A percentile compares a stretch with the other conserved stretches of the same genome.
Conservation (phyloP, 2,888 invertebrate genomes). For the Nemapogon koenigi region DNA sequence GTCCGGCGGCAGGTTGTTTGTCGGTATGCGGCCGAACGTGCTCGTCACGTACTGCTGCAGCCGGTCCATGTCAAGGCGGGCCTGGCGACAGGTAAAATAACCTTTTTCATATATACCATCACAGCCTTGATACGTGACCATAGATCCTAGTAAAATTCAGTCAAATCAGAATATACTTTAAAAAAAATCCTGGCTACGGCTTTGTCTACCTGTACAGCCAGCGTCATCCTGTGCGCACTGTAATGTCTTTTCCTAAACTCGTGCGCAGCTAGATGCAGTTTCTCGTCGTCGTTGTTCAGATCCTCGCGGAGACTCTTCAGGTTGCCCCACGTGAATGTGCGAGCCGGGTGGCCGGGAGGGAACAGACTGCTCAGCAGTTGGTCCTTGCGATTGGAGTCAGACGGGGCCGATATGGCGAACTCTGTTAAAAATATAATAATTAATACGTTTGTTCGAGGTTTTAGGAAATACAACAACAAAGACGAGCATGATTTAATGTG, state of each 20-base stretch:
- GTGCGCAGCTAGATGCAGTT: constrained; percentile 72
- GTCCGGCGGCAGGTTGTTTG: constrained; percentile 67
- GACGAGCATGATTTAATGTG: too few relatives aligned
- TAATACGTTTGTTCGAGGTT: too few relatives aligned
- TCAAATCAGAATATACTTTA: too few relatives aligned
- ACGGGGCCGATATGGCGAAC: constrained; percentile 80
- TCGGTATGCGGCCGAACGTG: constrained; percentile 74
- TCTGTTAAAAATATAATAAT: constrained; percentile 57
- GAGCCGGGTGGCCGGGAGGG: constrained; percentile 70
- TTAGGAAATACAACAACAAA: too few relatives aligned
- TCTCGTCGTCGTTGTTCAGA: constrained; percentile 66
- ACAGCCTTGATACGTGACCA: too few relatives aligned
- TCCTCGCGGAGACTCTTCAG: constrained; percentile 74
- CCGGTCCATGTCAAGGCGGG: constrained; percentile 66
- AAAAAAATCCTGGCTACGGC: too few relatives aligned
- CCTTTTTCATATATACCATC: not conserved
- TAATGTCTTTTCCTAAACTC: constrained; percentile 81
- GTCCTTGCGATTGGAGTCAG: constrained; percentile 77
- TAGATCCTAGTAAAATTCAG: too few relatives aligned
- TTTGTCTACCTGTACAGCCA: constrained; percentile 74
- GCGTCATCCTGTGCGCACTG: constrained; percentile 86
- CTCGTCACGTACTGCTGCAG: constrained; percentile 70
- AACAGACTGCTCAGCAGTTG: constrained; percentile 77
- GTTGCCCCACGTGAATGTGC: constrained; percentile 89
- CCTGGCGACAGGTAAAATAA: constrained; percentile 23